A percentile compares a stretch with the other conserved stretches of the same genome.
Evolutionary conservation across 2,113 vertebrate species (phyloP).

Genomic region (Neotoma lepida): DNA sequence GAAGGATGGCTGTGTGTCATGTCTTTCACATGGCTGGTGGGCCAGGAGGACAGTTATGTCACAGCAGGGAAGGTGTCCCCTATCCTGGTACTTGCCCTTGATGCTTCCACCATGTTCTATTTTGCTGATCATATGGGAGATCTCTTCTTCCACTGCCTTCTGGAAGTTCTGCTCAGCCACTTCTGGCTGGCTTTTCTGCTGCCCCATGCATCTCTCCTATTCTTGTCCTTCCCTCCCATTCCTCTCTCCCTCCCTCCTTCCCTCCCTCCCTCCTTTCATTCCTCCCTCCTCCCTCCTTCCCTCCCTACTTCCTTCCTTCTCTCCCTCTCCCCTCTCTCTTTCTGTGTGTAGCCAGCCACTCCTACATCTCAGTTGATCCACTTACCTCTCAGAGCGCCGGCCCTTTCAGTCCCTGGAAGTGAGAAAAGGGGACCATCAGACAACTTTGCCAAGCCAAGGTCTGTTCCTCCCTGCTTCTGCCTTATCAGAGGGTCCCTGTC

Average conservation of each 20-base stretch:
- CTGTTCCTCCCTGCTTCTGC: not conserved
- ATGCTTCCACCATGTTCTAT: not conserved
- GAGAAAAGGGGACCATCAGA: not conserved
- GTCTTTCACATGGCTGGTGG: too few relatives aligned
- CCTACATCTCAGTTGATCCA: not conserved
- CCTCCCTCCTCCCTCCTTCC: not conserved
- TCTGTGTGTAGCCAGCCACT: not conserved
- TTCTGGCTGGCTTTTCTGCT: not conserved
- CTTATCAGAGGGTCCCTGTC: not conserved
- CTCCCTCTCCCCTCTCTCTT: not conserved
- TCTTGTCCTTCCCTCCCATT: not conserved
- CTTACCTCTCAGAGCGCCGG: constrained; percentile 52
- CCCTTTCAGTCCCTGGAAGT: constrained; percentile 49
- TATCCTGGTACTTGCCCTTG: not conserved
- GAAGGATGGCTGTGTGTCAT: not conserved
- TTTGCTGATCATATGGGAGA: not conserved
- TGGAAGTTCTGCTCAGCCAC: not conserved
- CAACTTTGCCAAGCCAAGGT: not conserved
- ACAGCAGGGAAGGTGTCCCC: not conserved
- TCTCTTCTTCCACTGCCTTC: not conserved
- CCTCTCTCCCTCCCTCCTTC: not conserved
- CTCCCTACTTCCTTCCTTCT: not conserved
- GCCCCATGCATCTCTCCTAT: not conserved
- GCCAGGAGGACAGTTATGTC: not conserved
- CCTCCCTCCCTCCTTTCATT: not conserved